Evolutionary conservation across 1,140 invertebrate genomes (phyloP).

Genomic region (Drosophila guanche): DNA sequence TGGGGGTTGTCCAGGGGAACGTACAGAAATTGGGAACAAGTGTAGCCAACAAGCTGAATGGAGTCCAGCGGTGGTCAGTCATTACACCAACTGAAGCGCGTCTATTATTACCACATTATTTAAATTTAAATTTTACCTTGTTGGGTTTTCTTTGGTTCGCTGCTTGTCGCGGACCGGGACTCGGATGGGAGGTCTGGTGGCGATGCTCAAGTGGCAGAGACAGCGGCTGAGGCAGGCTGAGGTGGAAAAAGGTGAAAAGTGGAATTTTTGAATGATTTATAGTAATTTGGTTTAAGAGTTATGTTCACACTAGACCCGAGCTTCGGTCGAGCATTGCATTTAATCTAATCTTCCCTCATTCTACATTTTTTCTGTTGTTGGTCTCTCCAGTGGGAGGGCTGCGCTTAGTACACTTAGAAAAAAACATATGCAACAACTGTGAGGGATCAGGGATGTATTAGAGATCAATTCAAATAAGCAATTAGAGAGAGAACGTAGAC

Average conservation of each 20-base stretch:
- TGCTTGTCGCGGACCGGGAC: slow-evolving; percentile 5
- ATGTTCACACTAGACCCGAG: slow-evolving; percentile 73
- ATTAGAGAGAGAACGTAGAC: too few relatives aligned
- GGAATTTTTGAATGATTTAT: slow-evolving; percentile 80
- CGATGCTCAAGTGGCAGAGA: neutral
- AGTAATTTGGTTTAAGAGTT: slow-evolving; percentile 80
- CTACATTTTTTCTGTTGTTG: slow-evolving; percentile 11
- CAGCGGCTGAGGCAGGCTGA: too few relatives aligned
- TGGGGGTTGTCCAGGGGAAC: slow-evolving; percentile 7
- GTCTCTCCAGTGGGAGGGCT: slow-evolving; percentile 5
- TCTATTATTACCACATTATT: slow-evolving; percentile 82
- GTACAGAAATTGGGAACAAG: slow-evolving; percentile 22
- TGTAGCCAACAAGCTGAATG: neutral
- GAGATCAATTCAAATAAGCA: too few relatives aligned
- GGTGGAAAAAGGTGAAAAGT: slow-evolving; percentile 68
- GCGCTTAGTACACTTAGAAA: slow-evolving; percentile 10
- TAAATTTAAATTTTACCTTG: slow-evolving; percentile 66
- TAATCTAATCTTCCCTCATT: slow-evolving; percentile 68
- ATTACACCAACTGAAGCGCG: slow-evolving; percentile 79
- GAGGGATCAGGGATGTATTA: too few relatives aligned
- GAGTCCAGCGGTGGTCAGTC: slow-evolving; percentile 32
- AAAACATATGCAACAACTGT: neutral
- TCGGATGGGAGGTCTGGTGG: slow-evolving; percentile 26
- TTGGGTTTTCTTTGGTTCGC: slow-evolving; percentile 3
- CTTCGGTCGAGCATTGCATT: slow-evolving; percentile 56